These are phyloP conservation scores for Tilapia sparmanii DNA, from an alignment of 2,113 vertebrate species.

Conservation along the genomic window DNA sequence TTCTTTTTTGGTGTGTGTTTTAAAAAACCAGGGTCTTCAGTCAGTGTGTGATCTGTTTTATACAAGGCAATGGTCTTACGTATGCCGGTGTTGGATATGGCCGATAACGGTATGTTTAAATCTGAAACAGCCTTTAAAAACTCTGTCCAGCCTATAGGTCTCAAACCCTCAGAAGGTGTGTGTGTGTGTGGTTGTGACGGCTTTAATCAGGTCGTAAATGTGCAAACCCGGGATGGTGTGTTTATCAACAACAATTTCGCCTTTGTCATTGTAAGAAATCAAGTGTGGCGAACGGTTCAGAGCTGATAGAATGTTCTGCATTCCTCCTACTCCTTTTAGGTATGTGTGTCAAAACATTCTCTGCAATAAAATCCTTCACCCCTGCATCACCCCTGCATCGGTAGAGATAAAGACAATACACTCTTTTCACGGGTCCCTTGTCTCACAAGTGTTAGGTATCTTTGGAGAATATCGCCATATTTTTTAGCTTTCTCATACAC, in stretches of 20 bases:
- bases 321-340: neutral
- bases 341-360: accelerated
- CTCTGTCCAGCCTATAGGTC: accelerated
- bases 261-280: too few species aligned
- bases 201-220: accelerated
- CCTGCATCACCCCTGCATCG: accelerated
- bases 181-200: accelerated
- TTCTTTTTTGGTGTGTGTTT: too few species aligned
- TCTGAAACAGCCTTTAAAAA: neutral
- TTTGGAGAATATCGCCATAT: neutral
- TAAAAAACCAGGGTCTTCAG: neutral
- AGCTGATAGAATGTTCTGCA: neutral
- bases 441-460: accelerated
- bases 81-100: accelerated
- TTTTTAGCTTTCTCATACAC: accelerated
- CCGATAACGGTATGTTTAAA: neutral
- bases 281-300: accelerated
- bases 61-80: neutral
- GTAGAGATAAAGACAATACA: neutral
- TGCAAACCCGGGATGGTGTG: accelerated
- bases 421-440: accelerated
- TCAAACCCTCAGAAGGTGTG: too few species aligned
- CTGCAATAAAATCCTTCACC: accelerated
- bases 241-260: accelerated
- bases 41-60: accelerated